Conservation (phyloP, 2,113 vertebrate species). For the Chionomys nivalis region DNA sequence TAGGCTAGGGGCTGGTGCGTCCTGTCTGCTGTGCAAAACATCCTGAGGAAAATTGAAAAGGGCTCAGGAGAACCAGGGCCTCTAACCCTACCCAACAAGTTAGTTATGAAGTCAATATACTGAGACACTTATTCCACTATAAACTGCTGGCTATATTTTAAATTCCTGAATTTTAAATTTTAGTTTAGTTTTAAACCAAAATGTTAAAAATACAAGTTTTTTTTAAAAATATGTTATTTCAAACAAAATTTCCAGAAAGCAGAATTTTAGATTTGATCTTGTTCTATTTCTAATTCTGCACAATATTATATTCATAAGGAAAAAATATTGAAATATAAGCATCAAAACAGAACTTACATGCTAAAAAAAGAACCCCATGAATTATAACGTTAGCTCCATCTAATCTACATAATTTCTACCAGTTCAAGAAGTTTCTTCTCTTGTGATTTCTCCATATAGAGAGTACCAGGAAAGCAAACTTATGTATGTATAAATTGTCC, state of each 20-base stretch:
- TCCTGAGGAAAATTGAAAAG: neutral
- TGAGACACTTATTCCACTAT: neutral
- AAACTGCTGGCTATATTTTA: neutral
- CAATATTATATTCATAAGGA: neutral
- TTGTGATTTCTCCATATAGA: neutral
- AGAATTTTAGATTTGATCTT: conserved; percentile 28
- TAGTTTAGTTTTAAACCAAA: neutral
- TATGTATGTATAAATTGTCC: neutral
- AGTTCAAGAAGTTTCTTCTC: neutral
- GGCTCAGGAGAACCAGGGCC: neutral
- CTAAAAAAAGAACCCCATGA: neutral
- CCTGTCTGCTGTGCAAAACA: neutral
- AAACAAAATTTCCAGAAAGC: conserved; percentile 25
- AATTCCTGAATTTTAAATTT: neutral
- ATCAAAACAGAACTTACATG: neutral
- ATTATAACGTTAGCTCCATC: neutral
- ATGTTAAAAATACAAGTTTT: neutral
- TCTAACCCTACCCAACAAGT: neutral
- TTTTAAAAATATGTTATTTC: neutral
- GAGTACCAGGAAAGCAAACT: neutral
- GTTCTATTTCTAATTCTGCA: neutral
- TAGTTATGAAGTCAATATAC: neutral
- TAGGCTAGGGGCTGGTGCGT: neutral
- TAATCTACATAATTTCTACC: neutral
- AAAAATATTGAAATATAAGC: conserved; percentile 24